A percentile compares a stretch with the other conserved stretches of the same genome.
These are phyloP conservation scores for Cacoxenus indagator DNA, from an alignment of 2,888 invertebrate genomes.

Conservation along the genomic window DNA sequence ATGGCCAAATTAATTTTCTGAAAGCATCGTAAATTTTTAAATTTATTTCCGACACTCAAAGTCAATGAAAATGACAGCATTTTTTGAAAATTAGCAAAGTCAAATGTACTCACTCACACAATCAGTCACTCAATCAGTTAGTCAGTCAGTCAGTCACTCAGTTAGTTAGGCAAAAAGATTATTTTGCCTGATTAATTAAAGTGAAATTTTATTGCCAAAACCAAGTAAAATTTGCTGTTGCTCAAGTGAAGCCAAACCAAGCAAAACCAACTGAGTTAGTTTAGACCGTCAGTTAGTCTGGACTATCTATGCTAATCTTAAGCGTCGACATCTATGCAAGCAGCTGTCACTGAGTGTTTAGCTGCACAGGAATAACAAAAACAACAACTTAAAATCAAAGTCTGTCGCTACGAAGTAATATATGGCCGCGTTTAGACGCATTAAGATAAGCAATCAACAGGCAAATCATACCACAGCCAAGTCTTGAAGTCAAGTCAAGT, in stretches of 20 bases:
- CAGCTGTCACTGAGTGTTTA: not conserved
- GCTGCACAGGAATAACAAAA: not conserved
- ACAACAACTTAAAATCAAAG: not conserved
- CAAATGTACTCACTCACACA: too few relatives aligned
- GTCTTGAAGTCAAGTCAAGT: not conserved
- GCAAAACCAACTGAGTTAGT: too few relatives aligned
- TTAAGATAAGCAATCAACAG: constrained; percentile 21
- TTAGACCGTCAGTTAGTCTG: too few relatives aligned
- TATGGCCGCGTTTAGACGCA: constrained; percentile 14
- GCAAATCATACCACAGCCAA: not conserved
- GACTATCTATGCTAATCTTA: not conserved
- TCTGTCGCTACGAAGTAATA: not conserved
- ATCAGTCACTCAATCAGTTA: not conserved
- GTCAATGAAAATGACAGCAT: not conserved
- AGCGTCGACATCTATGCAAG: not conserved
- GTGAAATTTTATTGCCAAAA: not conserved
- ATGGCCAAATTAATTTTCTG: not conserved
- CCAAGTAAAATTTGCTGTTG: not conserved
- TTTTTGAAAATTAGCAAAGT: not conserved
- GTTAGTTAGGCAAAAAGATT: not conserved
- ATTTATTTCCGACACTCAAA: not conserved
- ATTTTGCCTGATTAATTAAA: not conserved
- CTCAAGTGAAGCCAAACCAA: too few relatives aligned
- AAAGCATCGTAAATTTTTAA: not conserved
- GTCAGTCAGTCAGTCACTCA: not conserved